phyloP scores from a whole-genome alignment of 1,140 invertebrate species.

The Brachionus plicatilis region DNA sequence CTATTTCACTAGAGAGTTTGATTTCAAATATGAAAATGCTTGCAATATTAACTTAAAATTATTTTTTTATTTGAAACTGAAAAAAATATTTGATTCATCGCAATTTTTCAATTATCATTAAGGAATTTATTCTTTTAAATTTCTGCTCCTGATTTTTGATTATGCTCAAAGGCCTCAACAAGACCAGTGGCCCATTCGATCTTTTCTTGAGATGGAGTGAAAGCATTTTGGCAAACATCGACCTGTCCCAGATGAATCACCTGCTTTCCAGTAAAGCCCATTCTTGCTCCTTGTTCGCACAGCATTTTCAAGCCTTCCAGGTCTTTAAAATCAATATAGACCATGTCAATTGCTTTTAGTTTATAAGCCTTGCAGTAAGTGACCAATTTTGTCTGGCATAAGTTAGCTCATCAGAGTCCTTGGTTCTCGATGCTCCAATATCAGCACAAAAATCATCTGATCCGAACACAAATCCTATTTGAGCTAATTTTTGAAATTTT shows the following conservation, averaged over 20 bases:
- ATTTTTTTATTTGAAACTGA: too few species aligned
- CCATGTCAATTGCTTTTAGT: conserved; percentile 68
- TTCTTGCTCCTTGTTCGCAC: conserved; percentile 60
- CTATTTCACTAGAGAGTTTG: too few species aligned
- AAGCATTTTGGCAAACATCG: conserved; percentile 62
- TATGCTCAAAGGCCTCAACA: conserved; percentile 61
- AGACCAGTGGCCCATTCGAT: conserved; percentile 65
- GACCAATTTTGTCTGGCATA: conserved; percentile 66
- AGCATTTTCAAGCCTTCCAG: conserved; percentile 58
- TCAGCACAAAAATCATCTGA: conserved; percentile 68
- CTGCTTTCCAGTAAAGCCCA: conserved; percentile 71
- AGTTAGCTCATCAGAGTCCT: conserved; percentile 60
- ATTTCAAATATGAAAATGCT: too few species aligned
- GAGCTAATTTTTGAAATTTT: too few species aligned
- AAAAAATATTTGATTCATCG: too few species aligned
- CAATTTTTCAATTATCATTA: too few species aligned
- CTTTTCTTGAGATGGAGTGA: conserved; percentile 60
- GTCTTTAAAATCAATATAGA: conserved; percentile 67
- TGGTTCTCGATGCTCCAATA: conserved; percentile 63
- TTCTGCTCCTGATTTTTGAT: conserved; percentile 63
- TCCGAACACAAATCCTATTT: conserved; percentile 66
- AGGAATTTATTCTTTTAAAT: neutral
- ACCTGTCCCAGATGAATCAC: conserved; percentile 68
- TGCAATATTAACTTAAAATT: too few species aligned
- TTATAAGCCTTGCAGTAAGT: conserved; percentile 58